Evolutionary conservation across 2,888 invertebrate genomes (phyloP), one percentile per base, ranked within the genome.

Genomic region (Lutraria lutraria): DNA sequence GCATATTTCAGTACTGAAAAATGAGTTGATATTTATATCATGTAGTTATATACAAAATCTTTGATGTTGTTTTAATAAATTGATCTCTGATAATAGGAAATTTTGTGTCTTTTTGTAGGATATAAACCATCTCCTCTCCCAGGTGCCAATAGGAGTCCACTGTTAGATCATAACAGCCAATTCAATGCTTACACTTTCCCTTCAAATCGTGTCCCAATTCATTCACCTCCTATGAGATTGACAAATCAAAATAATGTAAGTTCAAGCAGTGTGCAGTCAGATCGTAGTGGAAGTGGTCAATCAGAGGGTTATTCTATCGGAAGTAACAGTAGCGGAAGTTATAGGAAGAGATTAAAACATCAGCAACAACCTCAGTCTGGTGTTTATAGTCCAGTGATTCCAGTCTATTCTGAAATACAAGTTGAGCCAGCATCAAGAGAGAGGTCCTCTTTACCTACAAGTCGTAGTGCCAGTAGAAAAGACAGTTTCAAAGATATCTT

Each of bases 401-500:
- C 91, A 31, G 31, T 88, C 0, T 91, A 90, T 82, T 79, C 90
- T 25, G 81, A 81, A 53, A 63, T 90, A 60, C 86, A 84, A 43
- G 84, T 87, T n/a, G 90, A 86, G 56, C 79, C 56, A 31, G 88
- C 88, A n/a, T 16, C 76, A 16, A 84, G 90, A 31, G 92, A 91
- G 84, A 92, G 90, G 82, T 88, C 90, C 80, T 92, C 93, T 53
- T 81, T 92, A 80, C 92, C 93, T 85, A 90, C 92, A 8, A 94
- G 94, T 89, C 93, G 94, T 56, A 94, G 93, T 92, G 93, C 92
- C 16, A 94, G 95, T 87, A 89, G 93, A 54, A 93, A 94, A 76
- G 95, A 95, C 80, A 95, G 95, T 89, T 95, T 95, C 85, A 95
- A 95, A 85, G 93, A 94, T 63, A 93, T 91, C 43, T 88, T 93